A percentile compares a stretch with the other conserved stretches of the same genome.
These are phyloP conservation scores for Diadumene lineata DNA, from an alignment of 92 coral and sea anemone genomes.

Conservation along the genomic window DNA sequence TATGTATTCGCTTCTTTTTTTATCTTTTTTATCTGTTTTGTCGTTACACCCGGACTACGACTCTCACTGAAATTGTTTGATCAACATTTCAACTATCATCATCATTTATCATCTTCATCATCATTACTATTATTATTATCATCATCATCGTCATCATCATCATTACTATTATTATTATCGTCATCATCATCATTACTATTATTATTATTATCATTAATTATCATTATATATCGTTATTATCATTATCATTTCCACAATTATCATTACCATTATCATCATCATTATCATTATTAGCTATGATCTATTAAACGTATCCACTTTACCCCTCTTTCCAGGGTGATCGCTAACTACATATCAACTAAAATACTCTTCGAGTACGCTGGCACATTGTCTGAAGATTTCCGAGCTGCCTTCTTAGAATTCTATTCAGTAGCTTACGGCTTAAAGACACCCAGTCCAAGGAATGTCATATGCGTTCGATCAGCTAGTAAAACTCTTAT, in stretches of 20 bases:
- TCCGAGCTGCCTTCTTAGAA: constrained; percentile 41
- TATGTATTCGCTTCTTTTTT: too few species aligned
- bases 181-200: neutral
- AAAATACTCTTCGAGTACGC: constrained; percentile 33
- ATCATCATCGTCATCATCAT: constrained; percentile 13
- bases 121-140: neutral
- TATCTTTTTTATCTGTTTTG: too few species aligned
- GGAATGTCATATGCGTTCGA: constrained; percentile 81
- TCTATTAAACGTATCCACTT: neutral
- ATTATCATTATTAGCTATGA: neutral
- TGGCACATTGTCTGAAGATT: constrained; percentile 39
- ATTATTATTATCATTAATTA: neutral
- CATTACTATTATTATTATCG: neutral
- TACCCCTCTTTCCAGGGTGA: constrained; percentile 22
- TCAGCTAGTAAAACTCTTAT: constrained; percentile 61
- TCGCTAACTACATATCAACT: constrained; percentile 58
- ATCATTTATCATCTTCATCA: constrained; percentile 24
- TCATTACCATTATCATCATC: neutral
- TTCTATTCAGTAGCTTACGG: constrained; percentile 63
- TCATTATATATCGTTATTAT: neutral
- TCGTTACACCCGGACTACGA: too few species aligned
- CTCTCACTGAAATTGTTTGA: too few species aligned
- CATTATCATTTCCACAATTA: neutral
- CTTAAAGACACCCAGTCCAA: constrained; percentile 42
- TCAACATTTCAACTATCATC: neutral